Percentiles rank a stretch among this genome's conserved stretches.
phyloP scores from a whole-genome alignment of 2,113 vertebrate genomes.

The Struthidea cinerea region DNA sequence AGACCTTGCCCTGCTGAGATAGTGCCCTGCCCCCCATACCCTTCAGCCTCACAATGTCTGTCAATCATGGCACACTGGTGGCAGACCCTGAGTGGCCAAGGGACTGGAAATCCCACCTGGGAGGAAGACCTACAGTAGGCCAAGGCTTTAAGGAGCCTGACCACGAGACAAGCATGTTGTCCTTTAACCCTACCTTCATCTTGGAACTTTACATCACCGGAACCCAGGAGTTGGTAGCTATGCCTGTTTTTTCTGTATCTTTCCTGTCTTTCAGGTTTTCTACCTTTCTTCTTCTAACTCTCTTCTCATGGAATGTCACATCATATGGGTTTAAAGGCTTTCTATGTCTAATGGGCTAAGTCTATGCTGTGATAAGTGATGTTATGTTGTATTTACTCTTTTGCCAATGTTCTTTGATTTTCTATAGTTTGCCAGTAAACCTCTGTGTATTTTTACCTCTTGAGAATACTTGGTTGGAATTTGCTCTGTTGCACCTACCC shows the following conservation, averaged over 20 bases:
- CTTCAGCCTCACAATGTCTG: neutral
- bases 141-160: neutral
- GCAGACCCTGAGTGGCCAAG: too few species aligned
- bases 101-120: neutral
- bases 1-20: neutral
- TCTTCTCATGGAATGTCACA: accelerated
- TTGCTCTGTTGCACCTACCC: neutral
- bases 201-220: neutral
- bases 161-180: neutral
- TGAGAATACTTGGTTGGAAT: neutral
- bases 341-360: neutral
- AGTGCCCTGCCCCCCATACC: neutral
- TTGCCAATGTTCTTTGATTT: neutral
- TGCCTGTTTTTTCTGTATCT: neutral
- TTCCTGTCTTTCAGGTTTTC: neutral
- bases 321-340: neutral
- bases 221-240: neutral
- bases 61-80: neutral
- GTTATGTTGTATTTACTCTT: neutral
- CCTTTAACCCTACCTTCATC: neutral
- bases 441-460: neutral
- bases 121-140: neutral
- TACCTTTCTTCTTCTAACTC: neutral
- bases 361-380: neutral
- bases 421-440: neutral